These are phyloP conservation scores for Gouania willdenowi DNA, from an alignment of 2,797 vertebrate species.

Conservation along the genomic window DNA sequence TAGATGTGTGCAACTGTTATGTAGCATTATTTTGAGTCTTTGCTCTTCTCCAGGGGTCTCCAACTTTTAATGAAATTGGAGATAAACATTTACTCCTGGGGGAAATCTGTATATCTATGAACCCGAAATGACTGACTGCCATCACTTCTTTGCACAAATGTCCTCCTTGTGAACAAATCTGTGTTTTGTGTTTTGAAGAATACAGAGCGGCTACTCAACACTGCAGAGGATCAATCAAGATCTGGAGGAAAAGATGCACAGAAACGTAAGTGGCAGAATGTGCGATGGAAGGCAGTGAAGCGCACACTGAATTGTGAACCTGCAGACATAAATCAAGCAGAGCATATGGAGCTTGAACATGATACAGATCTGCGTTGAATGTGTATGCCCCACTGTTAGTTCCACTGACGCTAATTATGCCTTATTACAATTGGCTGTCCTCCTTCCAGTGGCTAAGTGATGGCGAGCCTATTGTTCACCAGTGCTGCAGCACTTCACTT, in stretches of 20 bases:
- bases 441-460: slow-evolving; percentile 59
- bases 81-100: too few species aligned
- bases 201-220: slow-evolving; percentile 94
- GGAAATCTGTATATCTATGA: too few species aligned
- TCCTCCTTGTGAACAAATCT: slow-evolving; percentile 19
- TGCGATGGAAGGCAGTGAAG: background rate
- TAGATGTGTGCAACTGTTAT: too few species aligned
- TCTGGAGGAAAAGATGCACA: slow-evolving; percentile 94
- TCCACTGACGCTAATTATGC: slow-evolving; percentile 70
- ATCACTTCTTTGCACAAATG: too few species aligned
- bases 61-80: too few species aligned
- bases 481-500: slow-evolving; percentile 44
- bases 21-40: background rate
- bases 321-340: slow-evolving; percentile 12
- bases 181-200: slow-evolving; percentile 75
- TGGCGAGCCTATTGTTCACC: slow-evolving; percentile 60
- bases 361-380: slow-evolving; percentile 49
- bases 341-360: slow-evolving; percentile 13
- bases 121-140: too few species aligned
- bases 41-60: background rate
- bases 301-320: slow-evolving; percentile 20
- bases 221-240: slow-evolving; percentile 98
- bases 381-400: slow-evolving; percentile 57
- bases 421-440: slow-evolving; percentile 64
- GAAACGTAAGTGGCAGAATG: slow-evolving; percentile 81